Conservation (phyloP, 2,113 vertebrate genomes). For the Lepisosteus osseus region DNA sequence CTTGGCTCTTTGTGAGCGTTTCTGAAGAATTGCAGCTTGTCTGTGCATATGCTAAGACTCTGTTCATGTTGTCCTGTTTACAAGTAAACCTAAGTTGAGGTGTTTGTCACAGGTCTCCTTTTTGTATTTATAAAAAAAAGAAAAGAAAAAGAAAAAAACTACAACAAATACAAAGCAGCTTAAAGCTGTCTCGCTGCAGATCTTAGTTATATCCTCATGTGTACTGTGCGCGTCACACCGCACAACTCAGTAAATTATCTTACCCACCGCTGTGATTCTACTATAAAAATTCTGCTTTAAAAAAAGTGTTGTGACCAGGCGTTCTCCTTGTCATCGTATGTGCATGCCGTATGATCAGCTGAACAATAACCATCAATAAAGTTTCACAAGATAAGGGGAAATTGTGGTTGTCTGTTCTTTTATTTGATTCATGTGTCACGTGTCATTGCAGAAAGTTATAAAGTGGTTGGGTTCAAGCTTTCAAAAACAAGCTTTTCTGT, state of each 20-base stretch:
- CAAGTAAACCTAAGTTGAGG: slow-evolving; percentile 84
- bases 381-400: slow-evolving; percentile 81
- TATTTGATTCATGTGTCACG: background rate
- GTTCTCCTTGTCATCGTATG: slow-evolving; percentile 92
- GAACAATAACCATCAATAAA: slow-evolving; percentile 98
- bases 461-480: too few relatives aligned
- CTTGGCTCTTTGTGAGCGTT: slow-evolving; percentile 32
- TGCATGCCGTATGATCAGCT: slow-evolving; percentile 95
- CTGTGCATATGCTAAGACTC: slow-evolving; percentile 73
- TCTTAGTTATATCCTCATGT: slow-evolving; percentile 69
- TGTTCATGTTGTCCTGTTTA: slow-evolving; percentile 90
- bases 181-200: slow-evolving; percentile 63
- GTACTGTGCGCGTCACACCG: slow-evolving; percentile 61
- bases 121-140: slow-evolving; percentile 76
- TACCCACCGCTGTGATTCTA: slow-evolving; percentile 83
- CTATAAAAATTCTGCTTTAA: slow-evolving; percentile 92
- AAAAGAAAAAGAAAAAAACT: slow-evolving; percentile 45
- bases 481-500: too few relatives aligned
- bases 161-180: slow-evolving; percentile 45
- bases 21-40: slow-evolving; percentile 82
- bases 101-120: slow-evolving; percentile 86
- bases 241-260: slow-evolving; percentile 73
- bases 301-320: slow-evolving; percentile 89
- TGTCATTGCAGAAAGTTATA: background rate
- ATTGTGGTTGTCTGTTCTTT: slow-evolving; percentile 56